These are phyloP conservation scores for Petrolisthes cinctipes DNA, from an alignment of 2,888 invertebrate genomes.

Conservation along the genomic window DNA sequence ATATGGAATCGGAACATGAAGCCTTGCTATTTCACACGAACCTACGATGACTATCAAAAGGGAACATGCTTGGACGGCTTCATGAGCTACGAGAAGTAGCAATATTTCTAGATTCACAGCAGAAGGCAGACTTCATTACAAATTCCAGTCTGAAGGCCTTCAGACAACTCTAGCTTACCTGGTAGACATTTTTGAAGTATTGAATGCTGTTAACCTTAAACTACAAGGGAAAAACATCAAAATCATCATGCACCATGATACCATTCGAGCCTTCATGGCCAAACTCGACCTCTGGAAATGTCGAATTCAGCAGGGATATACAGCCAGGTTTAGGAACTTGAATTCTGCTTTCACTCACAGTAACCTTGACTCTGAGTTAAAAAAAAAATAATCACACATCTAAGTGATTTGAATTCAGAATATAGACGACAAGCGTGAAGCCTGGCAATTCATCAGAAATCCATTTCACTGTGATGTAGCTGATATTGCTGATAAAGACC, in stretches of 20 bases:
- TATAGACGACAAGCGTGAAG: conserved; percentile 28
- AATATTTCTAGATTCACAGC: neutral
- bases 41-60: conserved; percentile 17
- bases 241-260: neutral
- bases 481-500: conserved; percentile 25
- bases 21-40: neutral
- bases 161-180: neutral
- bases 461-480: conserved; percentile 44
- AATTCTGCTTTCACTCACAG: no score
- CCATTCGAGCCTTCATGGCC: neutral
- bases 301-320: conserved; percentile 22
- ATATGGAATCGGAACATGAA: no score
- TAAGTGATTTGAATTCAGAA: neutral
- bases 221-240: neutral
- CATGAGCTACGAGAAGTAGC: neutral
- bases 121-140: neutral
- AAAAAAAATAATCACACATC: conserved; percentile 6
- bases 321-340: conserved; percentile 9
- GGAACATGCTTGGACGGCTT: conserved; percentile 21
- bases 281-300: neutral
- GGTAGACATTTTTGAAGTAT: no score
- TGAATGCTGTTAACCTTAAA: neutral
- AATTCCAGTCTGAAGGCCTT: conserved; percentile 21
- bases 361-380: neutral
- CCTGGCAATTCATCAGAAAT: conserved; percentile 41